Evolutionary conservation across 2,888 invertebrate species (phyloP).

Genomic region (Idaea aversata): DNA sequence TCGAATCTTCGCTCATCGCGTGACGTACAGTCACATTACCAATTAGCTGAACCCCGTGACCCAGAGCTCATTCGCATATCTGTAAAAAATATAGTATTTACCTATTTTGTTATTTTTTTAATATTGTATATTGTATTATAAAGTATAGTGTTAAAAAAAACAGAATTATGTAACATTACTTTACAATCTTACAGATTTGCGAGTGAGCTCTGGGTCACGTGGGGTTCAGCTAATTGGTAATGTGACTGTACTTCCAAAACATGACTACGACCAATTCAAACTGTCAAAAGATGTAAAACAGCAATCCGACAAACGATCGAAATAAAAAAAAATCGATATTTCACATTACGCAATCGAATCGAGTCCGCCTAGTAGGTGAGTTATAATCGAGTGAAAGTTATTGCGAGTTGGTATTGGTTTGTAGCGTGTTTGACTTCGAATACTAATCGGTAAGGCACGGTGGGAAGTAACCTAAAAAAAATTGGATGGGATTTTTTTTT

Average conservation of each 20-base stretch:
- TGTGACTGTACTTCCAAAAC: background rate
- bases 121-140: too few species aligned
- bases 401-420: background rate
- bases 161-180: too few species aligned
- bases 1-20: too few species aligned
- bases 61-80: too few species aligned
- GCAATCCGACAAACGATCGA: background rate
- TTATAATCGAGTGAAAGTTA: background rate
- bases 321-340: conserved; percentile 14
- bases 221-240: too few species aligned
- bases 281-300: conserved; percentile 3
- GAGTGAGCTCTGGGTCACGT: too few species aligned
- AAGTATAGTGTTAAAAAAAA: too few species aligned
- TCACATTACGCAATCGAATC: conserved; percentile 14
- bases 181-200: too few species aligned
- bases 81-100: too few species aligned
- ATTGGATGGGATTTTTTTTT: background rate
- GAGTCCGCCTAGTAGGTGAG: conserved; percentile 3
- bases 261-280: background rate
- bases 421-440: background rate
- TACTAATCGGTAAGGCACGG: background rate
- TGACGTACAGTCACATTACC: too few species aligned
- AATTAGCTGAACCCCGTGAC: too few species aligned
- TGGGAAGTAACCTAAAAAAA: background rate
- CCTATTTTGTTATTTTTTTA: too few species aligned